Evolutionary conservation across 2,797 vertebrate genomes (phyloP).

Genomic region (Chaetodon trifasciatus): DNA sequence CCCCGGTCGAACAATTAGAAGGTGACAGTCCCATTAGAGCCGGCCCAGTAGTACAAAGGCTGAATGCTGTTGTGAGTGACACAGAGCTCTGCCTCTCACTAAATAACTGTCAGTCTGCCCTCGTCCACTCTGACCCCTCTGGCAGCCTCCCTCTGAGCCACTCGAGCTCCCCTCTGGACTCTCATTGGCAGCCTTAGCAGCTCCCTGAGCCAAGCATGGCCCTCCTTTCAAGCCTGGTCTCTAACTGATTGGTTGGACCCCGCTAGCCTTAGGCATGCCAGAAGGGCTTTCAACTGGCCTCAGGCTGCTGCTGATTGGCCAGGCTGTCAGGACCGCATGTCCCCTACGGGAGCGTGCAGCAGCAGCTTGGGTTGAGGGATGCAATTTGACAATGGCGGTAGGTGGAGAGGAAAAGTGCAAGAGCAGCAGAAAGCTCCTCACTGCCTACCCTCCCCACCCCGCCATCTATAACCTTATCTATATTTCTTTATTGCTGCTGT

Average conservation of each 20-base stretch:
- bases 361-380: slow-evolving; percentile 61
- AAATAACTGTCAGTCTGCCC: slow-evolving; percentile 80
- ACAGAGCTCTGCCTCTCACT: slow-evolving; percentile 72
- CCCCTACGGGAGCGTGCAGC: slow-evolving; percentile 56
- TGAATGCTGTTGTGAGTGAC: slow-evolving; percentile 75
- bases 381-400: slow-evolving; percentile 62
- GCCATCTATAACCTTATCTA: slow-evolving; percentile 26
- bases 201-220: slow-evolving; percentile 72
- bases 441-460: background rate
- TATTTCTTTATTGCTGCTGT: background rate
- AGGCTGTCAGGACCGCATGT: slow-evolving; percentile 57
- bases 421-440: slow-evolving; percentile 55
- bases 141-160: slow-evolving; percentile 75
- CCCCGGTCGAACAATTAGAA: slow-evolving; percentile 78
- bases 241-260: slow-evolving; percentile 76
- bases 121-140: slow-evolving; percentile 76
- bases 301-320: slow-evolving; percentile 79
- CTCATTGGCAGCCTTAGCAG: slow-evolving; percentile 71
- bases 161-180: slow-evolving; percentile 62
- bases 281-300: slow-evolving; percentile 78
- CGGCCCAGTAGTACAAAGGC: slow-evolving; percentile 70
- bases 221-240: slow-evolving; percentile 75
- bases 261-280: slow-evolving; percentile 74
- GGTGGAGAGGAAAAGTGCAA: slow-evolving; percentile 60
- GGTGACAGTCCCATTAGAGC: slow-evolving; percentile 81